These are phyloP conservation scores for Catamblyrhynchus diadema DNA, from an alignment of 2,797 vertebrate genomes.

Conservation along the genomic window DNA sequence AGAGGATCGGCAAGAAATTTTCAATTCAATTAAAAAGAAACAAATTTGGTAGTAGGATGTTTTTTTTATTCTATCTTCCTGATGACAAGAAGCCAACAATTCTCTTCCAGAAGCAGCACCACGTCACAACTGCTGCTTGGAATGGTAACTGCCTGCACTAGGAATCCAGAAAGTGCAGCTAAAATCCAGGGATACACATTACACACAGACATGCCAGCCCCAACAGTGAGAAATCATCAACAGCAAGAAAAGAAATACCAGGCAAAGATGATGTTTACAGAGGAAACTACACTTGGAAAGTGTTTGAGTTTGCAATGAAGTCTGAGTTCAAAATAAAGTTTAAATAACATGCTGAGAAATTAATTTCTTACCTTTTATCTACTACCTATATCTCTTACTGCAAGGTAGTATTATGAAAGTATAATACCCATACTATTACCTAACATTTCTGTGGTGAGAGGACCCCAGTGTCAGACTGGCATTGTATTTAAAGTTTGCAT, in stretches of 20 bases:
- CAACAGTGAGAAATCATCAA: neutral
- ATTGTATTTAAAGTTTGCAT: neutral
- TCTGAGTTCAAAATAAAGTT: neutral
- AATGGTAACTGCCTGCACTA: conserved; percentile 5
- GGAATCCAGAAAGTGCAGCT: conserved; percentile 40
- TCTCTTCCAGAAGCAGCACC: conserved; percentile 22
- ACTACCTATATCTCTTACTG: neutral
- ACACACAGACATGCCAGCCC: neutral
- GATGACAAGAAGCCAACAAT: conserved; percentile 23
- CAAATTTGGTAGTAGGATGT: too few species aligned
- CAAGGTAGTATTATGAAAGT: neutral
- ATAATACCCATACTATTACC: neutral
- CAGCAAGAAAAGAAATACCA: neutral
- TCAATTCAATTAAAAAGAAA: neutral
- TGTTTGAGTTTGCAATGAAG: neutral
- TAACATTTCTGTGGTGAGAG: neutral
- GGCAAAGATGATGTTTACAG: neutral
- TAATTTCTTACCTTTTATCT: neutral
- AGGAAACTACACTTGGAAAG: neutral
- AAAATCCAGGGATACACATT: conserved; percentile 4
- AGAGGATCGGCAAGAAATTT: neutral
- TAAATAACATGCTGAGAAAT: neutral
- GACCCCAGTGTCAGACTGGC: neutral
- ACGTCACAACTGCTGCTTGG: conserved; percentile 36
- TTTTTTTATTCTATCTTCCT: neutral